Percentiles rank a stretch among this genome's conserved stretches.
phyloP scores from a whole-genome alignment of 2,888 invertebrate species.

The Clistopyga incitator region DNA sequence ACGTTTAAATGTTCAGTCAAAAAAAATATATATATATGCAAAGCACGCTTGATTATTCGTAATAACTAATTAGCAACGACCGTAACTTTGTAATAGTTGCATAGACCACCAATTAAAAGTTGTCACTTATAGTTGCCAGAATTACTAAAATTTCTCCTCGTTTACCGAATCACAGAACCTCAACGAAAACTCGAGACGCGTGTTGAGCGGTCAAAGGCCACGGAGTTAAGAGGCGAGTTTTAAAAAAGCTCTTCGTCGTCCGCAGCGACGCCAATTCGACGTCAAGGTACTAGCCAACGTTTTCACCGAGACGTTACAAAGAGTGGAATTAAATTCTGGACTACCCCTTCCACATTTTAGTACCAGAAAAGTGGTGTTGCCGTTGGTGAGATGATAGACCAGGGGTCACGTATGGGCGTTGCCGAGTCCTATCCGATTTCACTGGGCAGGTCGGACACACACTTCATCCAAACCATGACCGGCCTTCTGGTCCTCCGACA shows the following conservation, averaged over 20 bases:
- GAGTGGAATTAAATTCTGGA: constrained; percentile 67
- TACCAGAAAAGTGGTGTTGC: constrained; percentile 51
- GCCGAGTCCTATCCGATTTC: constrained; percentile 82
- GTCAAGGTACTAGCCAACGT: constrained; percentile 29
- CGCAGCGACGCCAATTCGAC: constrained; percentile 27
- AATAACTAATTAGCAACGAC: no score
- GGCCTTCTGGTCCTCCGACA: constrained; percentile 48
- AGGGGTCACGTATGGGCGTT: constrained; percentile 80
- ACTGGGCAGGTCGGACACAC: constrained; percentile 75
- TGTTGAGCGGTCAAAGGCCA: constrained; percentile 34
- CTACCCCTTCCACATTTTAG: constrained; percentile 70
- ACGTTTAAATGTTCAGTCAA: no score
- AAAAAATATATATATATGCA: no score
- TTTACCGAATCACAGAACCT: constrained; percentile 8
- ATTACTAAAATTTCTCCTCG: no score
- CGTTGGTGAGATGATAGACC: constrained; percentile 67
- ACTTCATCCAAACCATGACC: constrained; percentile 51
- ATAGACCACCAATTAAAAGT: no score
- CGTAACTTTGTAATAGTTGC: no score
- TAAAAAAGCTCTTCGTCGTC: constrained; percentile 13
- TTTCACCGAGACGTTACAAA: constrained; percentile 33
- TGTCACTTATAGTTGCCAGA: no score
- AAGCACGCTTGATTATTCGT: no score
- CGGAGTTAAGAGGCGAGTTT: not conserved
- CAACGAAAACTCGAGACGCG: not conserved